These are phyloP conservation scores for Centruroides vittatus DNA, from an alignment of 1,140 invertebrate species.

Conservation along the genomic window DNA sequence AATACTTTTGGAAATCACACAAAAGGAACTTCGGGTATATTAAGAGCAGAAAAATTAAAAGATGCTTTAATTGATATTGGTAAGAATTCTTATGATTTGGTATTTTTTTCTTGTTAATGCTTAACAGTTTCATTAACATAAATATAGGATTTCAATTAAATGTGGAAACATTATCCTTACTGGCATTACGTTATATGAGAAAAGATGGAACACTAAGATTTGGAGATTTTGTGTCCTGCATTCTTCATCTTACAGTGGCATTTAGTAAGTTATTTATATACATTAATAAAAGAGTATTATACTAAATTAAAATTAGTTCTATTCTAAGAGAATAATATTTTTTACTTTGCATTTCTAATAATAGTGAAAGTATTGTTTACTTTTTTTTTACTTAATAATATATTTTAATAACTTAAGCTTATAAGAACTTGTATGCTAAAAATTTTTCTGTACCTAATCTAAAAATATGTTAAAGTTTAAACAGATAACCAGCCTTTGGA, in stretches of 20 bases:
- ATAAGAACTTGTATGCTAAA: too few relatives aligned
- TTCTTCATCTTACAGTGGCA: conserved; percentile 71
- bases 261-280: conserved; percentile 50
- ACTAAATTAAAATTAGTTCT: background rate
- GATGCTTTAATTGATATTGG: conserved; percentile 71
- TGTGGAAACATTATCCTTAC: conserved; percentile 60
- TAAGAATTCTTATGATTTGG: conserved; percentile 22
- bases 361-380: background rate
- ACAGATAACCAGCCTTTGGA: too few relatives aligned
- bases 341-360: background rate
- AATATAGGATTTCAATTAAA: conserved; percentile 57
- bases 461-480: too few relatives aligned
- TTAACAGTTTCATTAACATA: background rate
- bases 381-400: too few relatives aligned
- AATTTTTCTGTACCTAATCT: too few relatives aligned
- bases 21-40: conserved; percentile 75
- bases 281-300: too few relatives aligned
- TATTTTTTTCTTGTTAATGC: background rate
- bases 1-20: conserved; percentile 78
- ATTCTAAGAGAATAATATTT: background rate
- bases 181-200: conserved; percentile 75
- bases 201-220: conserved; percentile 86
- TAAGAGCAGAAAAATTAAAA: conserved; percentile 67
- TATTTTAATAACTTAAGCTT: too few relatives aligned
- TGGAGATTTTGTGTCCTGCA: conserved; percentile 79